Conservation (phyloP, 2,113 vertebrate species). For the Leptobrachium ailaonicum region DNA sequence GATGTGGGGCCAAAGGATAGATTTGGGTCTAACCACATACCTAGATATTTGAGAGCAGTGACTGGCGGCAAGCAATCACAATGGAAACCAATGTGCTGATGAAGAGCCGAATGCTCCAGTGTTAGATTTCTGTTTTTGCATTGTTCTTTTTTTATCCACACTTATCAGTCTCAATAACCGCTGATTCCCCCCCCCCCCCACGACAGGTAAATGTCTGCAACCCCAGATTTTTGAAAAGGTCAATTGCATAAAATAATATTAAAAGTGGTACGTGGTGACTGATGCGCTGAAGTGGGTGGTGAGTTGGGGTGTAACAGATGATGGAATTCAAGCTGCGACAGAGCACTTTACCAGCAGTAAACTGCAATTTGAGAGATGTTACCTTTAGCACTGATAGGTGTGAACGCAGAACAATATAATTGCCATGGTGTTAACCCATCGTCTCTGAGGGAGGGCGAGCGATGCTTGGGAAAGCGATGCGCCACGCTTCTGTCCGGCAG, state of each 20-base stretch:
- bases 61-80: too few species aligned
- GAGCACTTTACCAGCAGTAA: conserved; percentile 8
- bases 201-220: too few species aligned
- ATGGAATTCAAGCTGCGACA: conserved; percentile 27
- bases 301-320: background rate
- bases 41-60: too few species aligned
- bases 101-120: too few species aligned
- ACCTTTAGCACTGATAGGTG: conserved; percentile 13
- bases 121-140: too few species aligned
- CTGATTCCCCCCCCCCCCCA: too few species aligned
- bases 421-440: conserved; percentile 16
- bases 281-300: conserved; percentile 8
- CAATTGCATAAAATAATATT: conserved; percentile 1
- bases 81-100: too few species aligned
- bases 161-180: too few species aligned
- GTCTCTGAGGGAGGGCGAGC: too few species aligned
- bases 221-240: background rate
- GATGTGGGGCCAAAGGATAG: too few species aligned
- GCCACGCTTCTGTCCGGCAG: background rate
- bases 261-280: background rate
- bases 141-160: too few species aligned
- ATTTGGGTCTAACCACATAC: too few species aligned
- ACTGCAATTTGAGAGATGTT: background rate
- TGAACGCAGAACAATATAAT: conserved; percentile 11
- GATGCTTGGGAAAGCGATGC: background rate